Base-by-base conservation (phyloP, 2,797 vertebrate genomes). In the Scolopax rusticola region DNA sequence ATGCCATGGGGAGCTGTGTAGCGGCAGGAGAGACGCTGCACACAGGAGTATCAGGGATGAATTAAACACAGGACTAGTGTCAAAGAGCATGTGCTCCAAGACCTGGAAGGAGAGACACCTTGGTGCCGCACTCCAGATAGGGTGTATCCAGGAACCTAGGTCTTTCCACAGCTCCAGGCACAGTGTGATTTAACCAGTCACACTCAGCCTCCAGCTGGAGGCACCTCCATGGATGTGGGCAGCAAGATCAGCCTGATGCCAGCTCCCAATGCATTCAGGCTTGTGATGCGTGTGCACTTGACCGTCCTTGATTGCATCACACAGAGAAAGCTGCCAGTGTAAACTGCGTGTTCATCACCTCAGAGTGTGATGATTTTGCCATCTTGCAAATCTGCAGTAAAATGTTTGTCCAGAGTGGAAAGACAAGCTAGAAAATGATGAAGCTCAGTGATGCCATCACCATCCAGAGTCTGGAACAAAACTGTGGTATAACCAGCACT, bases 1-100 rank as follows among this genome's bases (percentile, higher is more conserved):
- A 56, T 57, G 47, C 41, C 77, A 24, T 0, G 0, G 38, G 50
- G 27, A 91, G 38, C n/a, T 19, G 13, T 0, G 5, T 27, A 53
- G 32, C 11, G 9, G 48, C 63, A 77, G 54, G 14, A 93, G 15
- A 68, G 48, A 41, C 36, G 30, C 48, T 60, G 68, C 23, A 84
- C 57, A 33, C 71, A 68, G 60, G 40, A 88, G 7, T 33, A 33
- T 28, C 2, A 56, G 38, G 30, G 57, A 87, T 70, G n/a, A 77
- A 69, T 41, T 16, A 18, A 63, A 50, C 45, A 27, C 33, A 25
- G 41, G 64, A 56, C 30, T 75, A 27, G n/a, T 7, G 25, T 45
- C 40, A 59, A 59, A 63, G 33, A 87, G n/a, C 50, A 8, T 1
- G 9, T 61, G 41, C 48, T 80, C 23, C 2, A 6, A 56, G 25